These are phyloP conservation scores for Cyprinodon variegatus DNA, from an alignment of 2,113 vertebrate genomes.

Conservation along the genomic window DNA sequence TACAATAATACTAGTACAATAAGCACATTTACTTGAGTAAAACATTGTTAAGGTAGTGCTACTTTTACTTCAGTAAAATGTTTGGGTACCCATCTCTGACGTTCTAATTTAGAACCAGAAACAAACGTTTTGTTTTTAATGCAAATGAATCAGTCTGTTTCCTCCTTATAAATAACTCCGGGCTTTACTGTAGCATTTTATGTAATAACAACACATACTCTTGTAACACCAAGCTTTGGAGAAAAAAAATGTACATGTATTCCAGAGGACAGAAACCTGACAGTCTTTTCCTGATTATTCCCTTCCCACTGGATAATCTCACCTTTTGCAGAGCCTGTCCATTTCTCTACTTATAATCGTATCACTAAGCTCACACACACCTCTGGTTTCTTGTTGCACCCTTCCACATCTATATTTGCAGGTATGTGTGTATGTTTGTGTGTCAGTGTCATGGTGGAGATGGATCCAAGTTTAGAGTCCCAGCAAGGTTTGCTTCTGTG, in stretches of 20 bases:
- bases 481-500: conserved; percentile 74
- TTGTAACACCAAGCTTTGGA: background rate
- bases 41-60: too few relatives aligned
- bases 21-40: too few relatives aligned
- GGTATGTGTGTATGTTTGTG: conserved; percentile 24
- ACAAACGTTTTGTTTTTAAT: too few relatives aligned
- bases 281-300: conserved; percentile 57
- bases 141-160: too few relatives aligned
- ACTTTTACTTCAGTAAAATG: too few relatives aligned
- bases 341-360: conserved; percentile 72
- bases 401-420: conserved; percentile 17
- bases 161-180: too few relatives aligned
- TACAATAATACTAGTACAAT: too few relatives aligned
- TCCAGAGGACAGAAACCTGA: conserved; percentile 43
- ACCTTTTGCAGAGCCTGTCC: conserved; percentile 66
- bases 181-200: background rate
- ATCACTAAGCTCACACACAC: conserved; percentile 54
- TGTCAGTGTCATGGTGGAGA: conserved; percentile 58
- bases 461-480: conserved; percentile 67
- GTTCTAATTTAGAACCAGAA: too few relatives aligned
- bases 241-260: conserved; percentile 21
- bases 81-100: too few relatives aligned
- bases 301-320: conserved; percentile 64
- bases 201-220: background rate
- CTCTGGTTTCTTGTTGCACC: conserved; percentile 11